Conservation (phyloP, 92 coral and sea anemone genomes). For the Plumapathes pennacea region DNA sequence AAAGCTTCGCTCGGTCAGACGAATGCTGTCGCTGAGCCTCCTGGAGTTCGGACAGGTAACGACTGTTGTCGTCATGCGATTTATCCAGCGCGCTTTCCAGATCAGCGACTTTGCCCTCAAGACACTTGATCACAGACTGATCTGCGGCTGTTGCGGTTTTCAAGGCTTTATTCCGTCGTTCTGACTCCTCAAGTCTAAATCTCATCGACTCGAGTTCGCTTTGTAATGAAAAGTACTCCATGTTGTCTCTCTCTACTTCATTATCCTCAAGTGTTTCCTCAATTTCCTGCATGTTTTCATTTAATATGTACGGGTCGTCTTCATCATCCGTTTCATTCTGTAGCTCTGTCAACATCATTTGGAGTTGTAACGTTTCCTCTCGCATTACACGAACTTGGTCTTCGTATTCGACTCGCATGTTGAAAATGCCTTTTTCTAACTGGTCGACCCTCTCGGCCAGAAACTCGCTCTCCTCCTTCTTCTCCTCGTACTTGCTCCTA, state of each 20-base stretch:
- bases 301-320: too few relatives aligned
- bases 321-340: constrained; percentile 77
- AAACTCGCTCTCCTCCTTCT: constrained; percentile 90
- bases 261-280: constrained; percentile 15
- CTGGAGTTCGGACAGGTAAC: constrained; percentile 68
- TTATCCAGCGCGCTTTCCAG: constrained; percentile 63
- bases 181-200: constrained; percentile 69
- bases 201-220: constrained; percentile 62
- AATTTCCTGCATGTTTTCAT: too few relatives aligned
- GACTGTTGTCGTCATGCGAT: constrained; percentile 73
- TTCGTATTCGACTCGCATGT: constrained; percentile 79
- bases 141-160: constrained; percentile 85
- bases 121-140: constrained; percentile 78
- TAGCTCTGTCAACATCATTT: constrained; percentile 67
- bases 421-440: constrained; percentile 75
- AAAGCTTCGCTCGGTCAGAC: constrained; percentile 70
- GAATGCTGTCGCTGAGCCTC: constrained; percentile 77
- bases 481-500: constrained; percentile 76
- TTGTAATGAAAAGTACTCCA: constrained; percentile 5
- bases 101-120: constrained; percentile 73
- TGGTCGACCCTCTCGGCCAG: constrained; percentile 76
- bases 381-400: constrained; percentile 70
- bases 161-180: constrained; percentile 74
- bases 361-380: constrained; percentile 73
- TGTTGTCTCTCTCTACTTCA: constrained; percentile 1